phyloP scores from a whole-genome alignment of 2,888 invertebrate species.

The Acrobasis repandana region DNA sequence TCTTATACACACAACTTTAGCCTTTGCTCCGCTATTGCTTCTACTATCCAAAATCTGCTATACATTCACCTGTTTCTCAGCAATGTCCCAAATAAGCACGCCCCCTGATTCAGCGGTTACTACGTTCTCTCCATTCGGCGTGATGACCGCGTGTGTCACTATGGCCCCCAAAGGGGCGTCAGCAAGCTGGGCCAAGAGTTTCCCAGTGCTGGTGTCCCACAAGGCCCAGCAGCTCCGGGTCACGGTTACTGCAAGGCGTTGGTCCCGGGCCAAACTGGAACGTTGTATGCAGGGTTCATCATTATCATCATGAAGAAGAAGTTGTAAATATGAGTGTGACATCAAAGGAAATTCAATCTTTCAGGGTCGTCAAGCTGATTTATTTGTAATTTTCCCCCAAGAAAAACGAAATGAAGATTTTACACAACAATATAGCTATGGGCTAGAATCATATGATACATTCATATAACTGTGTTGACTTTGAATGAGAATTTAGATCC shows the following conservation, averaged over 20 bases:
- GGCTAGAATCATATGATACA: too few relatives aligned
- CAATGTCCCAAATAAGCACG: slow-evolving; percentile 92
- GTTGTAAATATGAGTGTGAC: too few relatives aligned
- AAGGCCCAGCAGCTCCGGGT: slow-evolving; percentile 97
- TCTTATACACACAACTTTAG: too few relatives aligned
- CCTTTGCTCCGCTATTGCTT: too few relatives aligned
- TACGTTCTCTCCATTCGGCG: slow-evolving; percentile 91
- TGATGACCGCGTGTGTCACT: slow-evolving; percentile 95
- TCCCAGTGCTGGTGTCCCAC: slow-evolving; percentile 95
- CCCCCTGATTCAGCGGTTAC: slow-evolving; percentile 96
- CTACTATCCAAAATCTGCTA: not conserved
- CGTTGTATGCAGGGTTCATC: too few relatives aligned
- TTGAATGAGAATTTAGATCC: too few relatives aligned
- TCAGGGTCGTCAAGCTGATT: too few relatives aligned
- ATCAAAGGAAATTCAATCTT: too few relatives aligned
- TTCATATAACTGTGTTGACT: too few relatives aligned
- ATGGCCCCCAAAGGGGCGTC: slow-evolving; percentile 97
- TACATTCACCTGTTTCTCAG: slow-evolving; percentile 60
- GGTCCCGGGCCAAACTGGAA: slow-evolving; percentile 88
- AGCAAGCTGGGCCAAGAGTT: slow-evolving; percentile 92
- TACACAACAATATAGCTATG: too few relatives aligned
- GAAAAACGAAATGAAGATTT: too few relatives aligned
- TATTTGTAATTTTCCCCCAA: too few relatives aligned
- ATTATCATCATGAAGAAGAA: not conserved
- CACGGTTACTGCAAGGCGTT: slow-evolving; percentile 93